Evolutionary conservation across 2,888 invertebrate genomes (phyloP).

Genomic region (Perizoma flavofasciatum): DNA sequence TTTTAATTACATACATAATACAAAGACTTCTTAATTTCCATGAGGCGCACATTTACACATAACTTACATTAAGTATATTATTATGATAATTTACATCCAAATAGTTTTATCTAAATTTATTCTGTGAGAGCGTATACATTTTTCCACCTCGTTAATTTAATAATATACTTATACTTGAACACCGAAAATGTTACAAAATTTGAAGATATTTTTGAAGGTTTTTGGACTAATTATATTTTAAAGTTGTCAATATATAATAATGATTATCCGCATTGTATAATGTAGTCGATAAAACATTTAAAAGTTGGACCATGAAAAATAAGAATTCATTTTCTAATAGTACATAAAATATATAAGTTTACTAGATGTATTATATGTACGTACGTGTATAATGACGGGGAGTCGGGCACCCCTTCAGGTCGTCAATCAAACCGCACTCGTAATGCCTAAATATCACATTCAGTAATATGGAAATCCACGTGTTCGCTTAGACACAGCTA

Average conservation of each 20-base stretch:
- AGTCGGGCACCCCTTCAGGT: slow-evolving; percentile 50
- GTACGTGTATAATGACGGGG: slow-evolving; percentile 70
- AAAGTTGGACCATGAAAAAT: slow-evolving; percentile 85
- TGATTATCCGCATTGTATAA: slow-evolving; percentile 81
- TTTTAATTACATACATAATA: slow-evolving; percentile 81
- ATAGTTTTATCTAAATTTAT: slow-evolving; percentile 80
- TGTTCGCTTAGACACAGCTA: slow-evolving; percentile 82
- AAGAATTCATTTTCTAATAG: slow-evolving; percentile 83
- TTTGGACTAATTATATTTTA: slow-evolving; percentile 76
- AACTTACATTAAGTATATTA: slow-evolving; percentile 73
- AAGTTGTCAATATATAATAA: slow-evolving; percentile 78
- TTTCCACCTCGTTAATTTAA: slow-evolving; percentile 74
- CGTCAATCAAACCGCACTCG: slow-evolving; percentile 75
- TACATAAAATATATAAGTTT: slow-evolving; percentile 84
- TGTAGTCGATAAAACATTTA: slow-evolving; percentile 84
- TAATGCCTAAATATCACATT: slow-evolving; percentile 85
- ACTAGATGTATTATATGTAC: slow-evolving; percentile 77
- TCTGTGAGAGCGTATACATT: slow-evolving; percentile 82
- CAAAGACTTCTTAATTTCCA: slow-evolving; percentile 81
- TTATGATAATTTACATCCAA: slow-evolving; percentile 79
- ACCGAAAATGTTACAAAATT: slow-evolving; percentile 81
- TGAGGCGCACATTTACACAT: slow-evolving; percentile 81
- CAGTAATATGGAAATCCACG: slow-evolving; percentile 84
- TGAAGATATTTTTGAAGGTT: slow-evolving; percentile 79
- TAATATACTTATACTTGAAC: slow-evolving; percentile 80